phyloP scores from a whole-genome alignment of 2,888 invertebrate genomes.

The Matsumyia berberina region DNA sequence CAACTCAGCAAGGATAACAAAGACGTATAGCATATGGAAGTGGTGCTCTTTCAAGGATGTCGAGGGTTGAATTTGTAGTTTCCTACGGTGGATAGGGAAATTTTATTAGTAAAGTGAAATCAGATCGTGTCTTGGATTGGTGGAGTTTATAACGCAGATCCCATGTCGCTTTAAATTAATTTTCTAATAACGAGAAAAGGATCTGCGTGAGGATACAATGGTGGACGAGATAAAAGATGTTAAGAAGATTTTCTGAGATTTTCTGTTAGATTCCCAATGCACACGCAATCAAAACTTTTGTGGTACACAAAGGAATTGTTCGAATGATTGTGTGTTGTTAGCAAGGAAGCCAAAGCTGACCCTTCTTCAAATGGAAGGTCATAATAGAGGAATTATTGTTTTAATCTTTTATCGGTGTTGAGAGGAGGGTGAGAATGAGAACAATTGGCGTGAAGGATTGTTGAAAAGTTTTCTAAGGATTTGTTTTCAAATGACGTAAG shows the following conservation, averaged over 20 bases:
- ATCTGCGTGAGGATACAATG: conserved; percentile 7
- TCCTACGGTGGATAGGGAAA: conserved; percentile 10
- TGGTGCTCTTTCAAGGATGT: conserved; percentile 49
- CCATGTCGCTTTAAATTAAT: conserved; percentile 52
- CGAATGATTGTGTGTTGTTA: conserved; percentile 38
- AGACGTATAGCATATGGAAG: conserved; percentile 59
- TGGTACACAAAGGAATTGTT: conserved; percentile 52
- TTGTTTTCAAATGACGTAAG: conserved; percentile 37
- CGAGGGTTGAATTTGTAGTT: conserved; percentile 33
- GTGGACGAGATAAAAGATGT: conserved; percentile 31
- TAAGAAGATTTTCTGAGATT: conserved; percentile 53
- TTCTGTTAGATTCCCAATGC: conserved; percentile 47
- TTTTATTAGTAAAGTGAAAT: conserved; percentile 58
- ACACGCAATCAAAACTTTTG: conserved; percentile 72
- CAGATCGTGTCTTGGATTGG: conserved; percentile 52
- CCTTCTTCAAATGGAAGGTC: conserved; percentile 42
- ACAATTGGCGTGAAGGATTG: conserved; percentile 41
- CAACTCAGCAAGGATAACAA: conserved; percentile 34
- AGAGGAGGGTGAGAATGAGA: background rate
- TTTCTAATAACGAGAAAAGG: conserved; percentile 41
- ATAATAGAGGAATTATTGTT: conserved; percentile 57
- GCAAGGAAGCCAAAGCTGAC: conserved; percentile 34
- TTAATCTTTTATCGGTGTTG: background rate
- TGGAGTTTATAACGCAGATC: conserved; percentile 4
- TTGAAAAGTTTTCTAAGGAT: conserved; percentile 16